Evolutionary conservation across 2,113 vertebrate genomes (phyloP), one percentile per base, ranked within the genome.

Genomic region (Clarias magur): DNA sequence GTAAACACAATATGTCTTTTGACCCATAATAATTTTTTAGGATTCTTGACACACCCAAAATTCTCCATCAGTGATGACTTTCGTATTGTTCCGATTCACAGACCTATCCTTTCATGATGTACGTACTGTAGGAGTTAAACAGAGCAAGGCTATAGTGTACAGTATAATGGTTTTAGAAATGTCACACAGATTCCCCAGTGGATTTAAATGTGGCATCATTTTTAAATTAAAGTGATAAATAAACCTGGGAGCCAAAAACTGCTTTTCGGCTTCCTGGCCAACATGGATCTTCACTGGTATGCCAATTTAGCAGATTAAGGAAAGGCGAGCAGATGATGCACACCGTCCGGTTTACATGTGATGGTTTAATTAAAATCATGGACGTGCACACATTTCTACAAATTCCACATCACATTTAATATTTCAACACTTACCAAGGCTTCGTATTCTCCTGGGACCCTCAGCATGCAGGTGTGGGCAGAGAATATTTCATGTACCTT

Each of bases 1-100:
- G 56, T 59, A 73, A 60, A 72, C 65, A 82, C 67, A 73, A 86
- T 53, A 54, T 54, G n/a, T 59, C 80, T 87, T 42, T 73, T 75
- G 67, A 87, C 38, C 86, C n/a, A 3, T 70, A 63, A n/a, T 12
- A 34, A 34, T 62, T 60, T 30, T 30, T 34, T 34, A 21, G 25
- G 59, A 63, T 68, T 87, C 38, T 53, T 53, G 76, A 42, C 25
- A 25, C 63, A 48, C 25, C 60, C 23, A 42, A 65, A 17, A 3
- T n/a, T 86, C 57, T 53, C 23, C 12, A 60, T 23, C 57, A 42
- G 16, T 42, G 30, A 59, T 57, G 25, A 2, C 25, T 80, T 68
- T 79, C 23, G 60, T 15, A 56, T 48, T 48, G 7, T 27, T 60
- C 17, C 62, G 3, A 72, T 81, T 81, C 60, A 13, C 15, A 60